Conservation (phyloP, 2,888 invertebrate genomes). For the Lathronympha strigana region DNA sequence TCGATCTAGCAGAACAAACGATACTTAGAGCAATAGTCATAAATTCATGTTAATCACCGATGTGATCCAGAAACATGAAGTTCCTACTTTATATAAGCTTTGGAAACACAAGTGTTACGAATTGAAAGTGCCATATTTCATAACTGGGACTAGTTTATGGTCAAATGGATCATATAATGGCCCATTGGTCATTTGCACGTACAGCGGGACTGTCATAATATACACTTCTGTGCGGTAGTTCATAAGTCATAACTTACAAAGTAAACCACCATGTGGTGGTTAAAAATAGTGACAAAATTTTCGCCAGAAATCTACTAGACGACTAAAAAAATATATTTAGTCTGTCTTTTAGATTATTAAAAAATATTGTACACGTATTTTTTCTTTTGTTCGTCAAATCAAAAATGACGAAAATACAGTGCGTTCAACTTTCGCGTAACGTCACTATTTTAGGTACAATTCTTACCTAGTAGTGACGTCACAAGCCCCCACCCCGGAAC, state of each 20-base stretch:
- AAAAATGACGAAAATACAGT: no score
- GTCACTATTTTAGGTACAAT: no score
- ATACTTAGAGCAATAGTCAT: neutral
- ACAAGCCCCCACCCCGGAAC: no score
- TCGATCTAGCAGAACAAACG: conserved; percentile 22
- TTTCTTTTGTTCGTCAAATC: no score
- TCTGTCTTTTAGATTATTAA: no score
- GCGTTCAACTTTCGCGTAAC: no score
- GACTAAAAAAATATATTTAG: no score
- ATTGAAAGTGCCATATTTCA: conserved; percentile 34
- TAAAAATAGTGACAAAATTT: no score
- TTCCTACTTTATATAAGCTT: conserved; percentile 18
- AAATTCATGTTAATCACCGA: neutral
- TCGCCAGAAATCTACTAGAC: no score
- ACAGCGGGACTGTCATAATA: conserved; percentile 10
- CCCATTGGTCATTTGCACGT: conserved; percentile 33
- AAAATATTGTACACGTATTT: no score
- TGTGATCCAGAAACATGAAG: conserved; percentile 9
- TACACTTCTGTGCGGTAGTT: conserved; percentile 6
- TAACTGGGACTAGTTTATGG: conserved; percentile 30
- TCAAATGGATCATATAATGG: conserved; percentile 29
- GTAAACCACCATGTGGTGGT: conserved; percentile 4
- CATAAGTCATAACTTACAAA: conserved; percentile 16
- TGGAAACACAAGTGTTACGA: conserved; percentile 18
- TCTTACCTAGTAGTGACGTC: no score